Percentiles rank a stretch among this genome's conserved stretches.
These are phyloP conservation scores for Melanotaenia duboulayi DNA, from an alignment of 2,113 vertebrate genomes.

Conservation along the genomic window DNA sequence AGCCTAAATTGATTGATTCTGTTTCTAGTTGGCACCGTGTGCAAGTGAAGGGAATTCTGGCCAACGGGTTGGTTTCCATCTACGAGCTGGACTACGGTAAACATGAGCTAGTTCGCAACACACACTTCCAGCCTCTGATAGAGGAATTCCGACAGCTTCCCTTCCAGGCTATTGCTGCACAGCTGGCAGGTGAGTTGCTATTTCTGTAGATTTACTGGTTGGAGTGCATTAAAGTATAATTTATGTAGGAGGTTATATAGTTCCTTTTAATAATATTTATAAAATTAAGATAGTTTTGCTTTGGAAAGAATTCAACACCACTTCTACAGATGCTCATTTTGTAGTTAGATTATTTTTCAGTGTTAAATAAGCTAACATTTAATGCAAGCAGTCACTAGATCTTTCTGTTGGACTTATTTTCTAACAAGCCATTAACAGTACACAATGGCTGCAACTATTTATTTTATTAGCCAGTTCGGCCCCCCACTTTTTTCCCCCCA, in stretches of 20 bases:
- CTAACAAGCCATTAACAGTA: no score
- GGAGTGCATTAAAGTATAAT: neutral
- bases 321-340: no score
- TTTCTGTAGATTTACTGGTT: neutral
- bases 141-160: conserved; percentile 90
- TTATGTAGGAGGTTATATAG: neutral
- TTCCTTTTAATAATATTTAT: neutral
- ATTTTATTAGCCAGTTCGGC: no score
- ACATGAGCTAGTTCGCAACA: conserved; percentile 86
- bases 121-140: conserved; percentile 84
- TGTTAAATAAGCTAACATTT: no score
- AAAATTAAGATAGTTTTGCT: no score
- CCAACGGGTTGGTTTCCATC: conserved; percentile 88
- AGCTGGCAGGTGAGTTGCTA: conserved; percentile 88
- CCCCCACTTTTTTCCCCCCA: no score
- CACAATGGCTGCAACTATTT: no score
- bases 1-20: no score
- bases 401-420: no score
- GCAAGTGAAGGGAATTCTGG: conserved; percentile 88
- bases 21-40: conserved; percentile 91
- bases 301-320: no score
- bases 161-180: conserved; percentile 91
- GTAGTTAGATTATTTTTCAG: no score
- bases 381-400: no score
- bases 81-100: conserved; percentile 94